Conservation (phyloP, 2,113 vertebrate genomes). For the Chrysemys picta region DNA sequence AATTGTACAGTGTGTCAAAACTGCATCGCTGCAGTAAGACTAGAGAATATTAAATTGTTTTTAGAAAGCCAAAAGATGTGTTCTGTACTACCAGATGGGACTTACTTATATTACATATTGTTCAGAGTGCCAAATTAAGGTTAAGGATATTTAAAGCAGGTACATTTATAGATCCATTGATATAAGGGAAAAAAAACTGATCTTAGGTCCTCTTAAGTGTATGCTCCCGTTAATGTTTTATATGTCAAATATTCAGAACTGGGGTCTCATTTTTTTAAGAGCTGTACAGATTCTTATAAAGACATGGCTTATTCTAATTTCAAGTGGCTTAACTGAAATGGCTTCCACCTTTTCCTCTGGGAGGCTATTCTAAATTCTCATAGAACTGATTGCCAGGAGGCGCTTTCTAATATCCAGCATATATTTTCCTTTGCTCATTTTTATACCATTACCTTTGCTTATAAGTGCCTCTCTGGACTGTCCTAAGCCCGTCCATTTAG, state of each 20-base stretch:
- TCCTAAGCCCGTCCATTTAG: neutral
- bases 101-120: slow-evolving; percentile 14
- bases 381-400: neutral
- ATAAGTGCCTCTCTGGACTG: neutral
- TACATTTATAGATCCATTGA: neutral
- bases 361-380: neutral
- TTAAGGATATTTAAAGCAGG: neutral
- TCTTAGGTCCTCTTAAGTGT: neutral
- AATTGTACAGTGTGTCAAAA: slow-evolving; percentile 61
- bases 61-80: slow-evolving; percentile 3
- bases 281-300: neutral
- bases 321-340: neutral
- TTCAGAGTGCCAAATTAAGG: neutral
- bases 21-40: slow-evolving; percentile 25
- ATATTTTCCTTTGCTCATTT: neutral
- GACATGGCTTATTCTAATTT: neutral
- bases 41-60: neutral
- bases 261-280: neutral
- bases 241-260: slow-evolving; percentile 1
- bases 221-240: neutral
- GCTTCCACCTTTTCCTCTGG: neutral
- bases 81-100: neutral
- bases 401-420: neutral
- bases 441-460: neutral
- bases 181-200: neutral